Percentiles rank a stretch among this genome's conserved stretches.
These are phyloP conservation scores for Tringa solitaria DNA, from an alignment of 2,113 vertebrate genomes.

Conservation along the genomic window DNA sequence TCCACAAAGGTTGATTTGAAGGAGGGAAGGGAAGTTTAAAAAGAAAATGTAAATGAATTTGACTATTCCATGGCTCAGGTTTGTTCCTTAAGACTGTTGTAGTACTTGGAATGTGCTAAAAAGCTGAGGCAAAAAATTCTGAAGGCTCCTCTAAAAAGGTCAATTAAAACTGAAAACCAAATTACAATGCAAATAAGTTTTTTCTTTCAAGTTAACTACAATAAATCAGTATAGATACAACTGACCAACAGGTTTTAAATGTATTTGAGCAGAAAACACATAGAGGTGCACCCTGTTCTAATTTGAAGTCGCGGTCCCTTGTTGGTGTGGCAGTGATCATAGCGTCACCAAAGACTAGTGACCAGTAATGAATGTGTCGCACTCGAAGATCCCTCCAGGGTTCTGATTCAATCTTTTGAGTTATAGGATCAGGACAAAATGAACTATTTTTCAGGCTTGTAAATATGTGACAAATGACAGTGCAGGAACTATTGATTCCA, in stretches of 20 bases:
- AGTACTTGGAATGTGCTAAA: background rate
- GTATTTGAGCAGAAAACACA: background rate
- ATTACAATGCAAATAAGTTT: background rate
- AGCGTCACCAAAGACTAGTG: conserved; percentile 53
- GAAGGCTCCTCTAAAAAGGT: background rate
- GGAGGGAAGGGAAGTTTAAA: background rate
- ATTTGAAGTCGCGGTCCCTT: conserved; percentile 24
- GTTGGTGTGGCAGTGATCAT: background rate
- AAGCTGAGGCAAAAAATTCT: background rate
- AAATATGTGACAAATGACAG: conserved; percentile 99
- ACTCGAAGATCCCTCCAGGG: conserved; percentile 73
- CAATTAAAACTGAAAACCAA: background rate
- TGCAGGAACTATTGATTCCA: conserved; percentile 96
- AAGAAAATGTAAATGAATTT: background rate
- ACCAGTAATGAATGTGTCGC: conserved; percentile 76
- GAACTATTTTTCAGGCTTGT: conserved; percentile 99
- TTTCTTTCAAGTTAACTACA: background rate
- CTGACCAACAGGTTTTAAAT: background rate
- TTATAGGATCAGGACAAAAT: conserved; percentile 94
- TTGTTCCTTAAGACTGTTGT: background rate
- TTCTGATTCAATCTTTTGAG: conserved; percentile 86
- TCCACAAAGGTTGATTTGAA: background rate
- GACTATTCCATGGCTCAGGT: background rate
- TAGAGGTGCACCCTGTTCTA: background rate
- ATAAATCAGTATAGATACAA: background rate